Conservation (phyloP, 2,888 invertebrate genomes). For the Halocaridina rubra region DNA sequence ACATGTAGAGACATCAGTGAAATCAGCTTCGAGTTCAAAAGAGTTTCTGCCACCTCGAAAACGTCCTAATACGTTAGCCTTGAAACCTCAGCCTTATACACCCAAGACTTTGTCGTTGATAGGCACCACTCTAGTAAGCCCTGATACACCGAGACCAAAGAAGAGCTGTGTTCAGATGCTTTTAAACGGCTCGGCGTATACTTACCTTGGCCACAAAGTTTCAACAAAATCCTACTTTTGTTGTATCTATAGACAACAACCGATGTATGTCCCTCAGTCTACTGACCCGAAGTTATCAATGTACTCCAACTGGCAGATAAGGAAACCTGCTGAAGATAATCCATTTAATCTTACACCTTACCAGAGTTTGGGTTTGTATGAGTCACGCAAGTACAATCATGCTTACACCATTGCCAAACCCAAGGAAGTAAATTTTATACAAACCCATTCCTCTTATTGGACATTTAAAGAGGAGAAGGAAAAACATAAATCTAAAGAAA, state of each 20-base stretch:
- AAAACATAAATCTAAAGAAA: slow-evolving; percentile 37
- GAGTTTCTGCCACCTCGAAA: slow-evolving; percentile 57
- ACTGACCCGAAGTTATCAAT: slow-evolving; percentile 63
- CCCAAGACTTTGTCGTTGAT: slow-evolving; percentile 54
- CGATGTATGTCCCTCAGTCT: slow-evolving; percentile 63
- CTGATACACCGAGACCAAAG: slow-evolving; percentile 63
- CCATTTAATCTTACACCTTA: slow-evolving; percentile 55
- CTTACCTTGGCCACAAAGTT: slow-evolving; percentile 62
- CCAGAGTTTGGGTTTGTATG: slow-evolving; percentile 50
- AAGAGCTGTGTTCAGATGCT: slow-evolving; percentile 63
- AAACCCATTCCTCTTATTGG: slow-evolving; percentile 54
- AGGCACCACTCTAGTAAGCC: slow-evolving; percentile 60
- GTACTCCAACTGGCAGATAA: slow-evolving; percentile 64
- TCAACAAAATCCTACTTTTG: slow-evolving; percentile 64
- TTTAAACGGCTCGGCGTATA: slow-evolving; percentile 63
- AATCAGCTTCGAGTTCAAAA: slow-evolving; percentile 15
- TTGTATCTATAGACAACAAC: slow-evolving; percentile 63
- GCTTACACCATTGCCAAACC: slow-evolving; percentile 57
- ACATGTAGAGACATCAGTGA: background rate
- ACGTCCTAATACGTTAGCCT: slow-evolving; percentile 53
- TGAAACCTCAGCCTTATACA: slow-evolving; percentile 57
- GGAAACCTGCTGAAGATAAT: slow-evolving; percentile 58
- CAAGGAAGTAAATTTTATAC: slow-evolving; percentile 38
- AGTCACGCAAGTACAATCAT: slow-evolving; percentile 29
- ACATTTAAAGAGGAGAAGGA: slow-evolving; percentile 43